These are phyloP conservation scores for Diachasma alloeum DNA, from an alignment of 1,140 invertebrate species.

Conservation along the genomic window DNA sequence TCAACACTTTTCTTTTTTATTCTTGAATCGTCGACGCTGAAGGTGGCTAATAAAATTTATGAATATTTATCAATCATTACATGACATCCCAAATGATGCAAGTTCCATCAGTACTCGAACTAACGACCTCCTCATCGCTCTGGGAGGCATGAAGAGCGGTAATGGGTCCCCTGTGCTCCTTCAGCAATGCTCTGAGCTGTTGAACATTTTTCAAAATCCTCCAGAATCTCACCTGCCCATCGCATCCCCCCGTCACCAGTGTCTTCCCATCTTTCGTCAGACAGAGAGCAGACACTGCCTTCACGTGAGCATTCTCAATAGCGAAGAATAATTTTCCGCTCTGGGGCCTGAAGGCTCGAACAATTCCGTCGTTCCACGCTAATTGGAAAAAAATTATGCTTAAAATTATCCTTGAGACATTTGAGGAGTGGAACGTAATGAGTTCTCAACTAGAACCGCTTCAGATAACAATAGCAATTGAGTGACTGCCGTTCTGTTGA, in stretches of 20 bases:
- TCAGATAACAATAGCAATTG: neutral
- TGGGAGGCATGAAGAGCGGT: slow-evolving; percentile 81
- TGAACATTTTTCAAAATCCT: slow-evolving; percentile 72
- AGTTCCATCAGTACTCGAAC: slow-evolving; percentile 87
- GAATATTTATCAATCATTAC: slow-evolving; percentile 54
- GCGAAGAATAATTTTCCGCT: slow-evolving; percentile 81
- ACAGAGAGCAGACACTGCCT: slow-evolving; percentile 82
- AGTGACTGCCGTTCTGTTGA: slow-evolving; percentile 13
- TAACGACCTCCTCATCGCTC: slow-evolving; percentile 81
- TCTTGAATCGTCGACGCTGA: too few relatives aligned
- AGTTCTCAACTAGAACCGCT: neutral
- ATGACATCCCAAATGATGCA: slow-evolving; percentile 91
- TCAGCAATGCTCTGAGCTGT: slow-evolving; percentile 75
- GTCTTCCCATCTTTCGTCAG: slow-evolving; percentile 75
- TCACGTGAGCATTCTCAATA: slow-evolving; percentile 87
- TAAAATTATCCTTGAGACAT: too few relatives aligned
- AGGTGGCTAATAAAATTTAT: neutral
- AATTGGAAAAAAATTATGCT: neutral
- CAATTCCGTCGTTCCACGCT: slow-evolving; percentile 89
- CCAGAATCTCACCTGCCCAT: slow-evolving; percentile 86
- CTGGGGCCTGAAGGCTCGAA: slow-evolving; percentile 84
- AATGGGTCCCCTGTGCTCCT: slow-evolving; percentile 89
- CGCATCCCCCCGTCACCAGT: slow-evolving; percentile 86
- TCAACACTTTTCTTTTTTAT: too few relatives aligned
- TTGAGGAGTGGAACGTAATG: too few relatives aligned